A percentile compares a stretch with the other conserved stretches of the same genome.
Conservation (phyloP, 2,888 invertebrate species). For the Philaethria dido region DNA sequence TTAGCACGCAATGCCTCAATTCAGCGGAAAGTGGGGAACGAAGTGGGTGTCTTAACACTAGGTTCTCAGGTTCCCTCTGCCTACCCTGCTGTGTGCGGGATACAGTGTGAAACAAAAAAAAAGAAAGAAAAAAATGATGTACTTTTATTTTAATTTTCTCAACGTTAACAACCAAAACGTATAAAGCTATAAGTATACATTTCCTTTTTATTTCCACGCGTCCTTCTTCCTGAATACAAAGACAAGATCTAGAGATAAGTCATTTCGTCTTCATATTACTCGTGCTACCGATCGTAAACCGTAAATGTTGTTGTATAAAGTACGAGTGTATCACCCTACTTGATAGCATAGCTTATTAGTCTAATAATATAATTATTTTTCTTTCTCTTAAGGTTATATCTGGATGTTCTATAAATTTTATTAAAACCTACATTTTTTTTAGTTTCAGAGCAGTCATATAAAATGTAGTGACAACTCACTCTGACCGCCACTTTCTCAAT, state of each 20-base stretch:
- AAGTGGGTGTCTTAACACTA: too few species aligned
- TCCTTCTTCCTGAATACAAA: background rate
- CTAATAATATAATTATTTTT: background rate
- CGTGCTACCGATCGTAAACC: background rate
- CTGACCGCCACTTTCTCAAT: too few species aligned
- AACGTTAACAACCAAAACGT: background rate
- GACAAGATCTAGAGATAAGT: background rate
- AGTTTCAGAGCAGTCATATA: too few species aligned
- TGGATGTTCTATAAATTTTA: too few species aligned
- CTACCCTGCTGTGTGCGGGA: too few species aligned
- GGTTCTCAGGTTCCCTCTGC: too few species aligned
- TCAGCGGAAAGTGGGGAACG: too few species aligned
- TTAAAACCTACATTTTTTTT: too few species aligned
- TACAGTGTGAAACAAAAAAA: too few species aligned
- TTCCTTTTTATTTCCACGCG: conserved; percentile 2
- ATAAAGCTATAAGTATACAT: background rate
- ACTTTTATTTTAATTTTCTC: background rate
- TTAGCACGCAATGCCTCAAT: too few species aligned
- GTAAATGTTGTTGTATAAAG: background rate
- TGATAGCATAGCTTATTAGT: background rate
- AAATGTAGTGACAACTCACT: too few species aligned
- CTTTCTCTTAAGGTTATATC: background rate
- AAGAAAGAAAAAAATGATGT: too few species aligned
- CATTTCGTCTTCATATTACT: background rate
- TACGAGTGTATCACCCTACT: background rate